Evolutionary conservation across 64 coral and sea anemone species (phyloP), one percentile per base, ranked within the genome.

Genomic region (Actinia equina): DNA sequence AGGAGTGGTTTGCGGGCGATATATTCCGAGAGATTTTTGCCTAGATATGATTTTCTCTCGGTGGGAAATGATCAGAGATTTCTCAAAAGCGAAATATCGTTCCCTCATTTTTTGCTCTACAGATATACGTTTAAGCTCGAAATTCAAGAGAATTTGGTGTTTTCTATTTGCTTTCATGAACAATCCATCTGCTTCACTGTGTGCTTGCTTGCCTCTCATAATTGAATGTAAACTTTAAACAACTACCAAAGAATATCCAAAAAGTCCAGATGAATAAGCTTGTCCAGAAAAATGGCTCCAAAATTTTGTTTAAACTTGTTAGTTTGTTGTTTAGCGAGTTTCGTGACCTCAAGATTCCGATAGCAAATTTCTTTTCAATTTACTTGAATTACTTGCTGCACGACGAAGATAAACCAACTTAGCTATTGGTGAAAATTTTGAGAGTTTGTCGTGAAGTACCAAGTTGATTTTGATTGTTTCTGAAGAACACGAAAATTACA

Each of bases 51-150:
- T 71, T 57, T 83, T 87, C 2, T 82, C 58, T 13, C 61, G 85
- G 17, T 52, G 85, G 69, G 90, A 85, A 37, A 58, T 42, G 5
- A 92, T 37, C 0, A 92, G 59, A 5, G 84, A 82, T 79, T 70
- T 92, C 80, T 92, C 90, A 59, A 92, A 87, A 10, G 20, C 62
- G 49, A 92, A 83, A 41, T 92, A 92, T 77, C 90, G 86, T 22
- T 92, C 90, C 14, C 90, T 20, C 90, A 92, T 92, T 71, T 92
- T 92, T 79, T 87, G 79, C 57, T 92, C 90, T 52, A 92, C 86
- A 27, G 83, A 77, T 19, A 92, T 81, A 0, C 86, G 42, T 83
- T 87, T 92, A 10, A 92, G 71, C 44, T 92, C 90, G 71, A 87
- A 52, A 46, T 77, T 87, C 58, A 92, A 83, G 7, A 87, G 37